Percentiles rank a stretch among this genome's conserved stretches.
These are phyloP conservation scores for Drosophila anceps DNA, from an alignment of 2,888 invertebrate genomes.

Conservation along the genomic window DNA sequence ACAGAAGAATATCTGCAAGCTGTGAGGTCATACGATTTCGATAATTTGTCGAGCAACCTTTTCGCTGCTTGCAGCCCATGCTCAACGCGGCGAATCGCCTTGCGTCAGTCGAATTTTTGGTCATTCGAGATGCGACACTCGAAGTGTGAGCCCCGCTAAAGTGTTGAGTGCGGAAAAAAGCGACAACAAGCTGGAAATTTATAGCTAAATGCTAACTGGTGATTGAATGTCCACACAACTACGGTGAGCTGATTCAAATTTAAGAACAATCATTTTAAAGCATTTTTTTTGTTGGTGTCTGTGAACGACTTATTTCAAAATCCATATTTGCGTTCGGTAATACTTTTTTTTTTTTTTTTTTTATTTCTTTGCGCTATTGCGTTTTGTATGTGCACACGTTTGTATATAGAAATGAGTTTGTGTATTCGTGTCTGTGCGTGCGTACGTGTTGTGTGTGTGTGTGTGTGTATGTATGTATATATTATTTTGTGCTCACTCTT, in stretches of 20 bases:
- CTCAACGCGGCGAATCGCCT: neutral
- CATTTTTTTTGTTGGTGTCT: neutral
- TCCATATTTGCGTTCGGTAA: neutral
- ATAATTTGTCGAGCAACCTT: slow-evolving; percentile 3
- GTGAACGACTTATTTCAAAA: neutral
- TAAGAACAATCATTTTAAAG: neutral
- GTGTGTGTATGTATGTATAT: neutral
- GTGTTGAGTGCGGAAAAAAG: neutral
- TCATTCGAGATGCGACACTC: slow-evolving; percentile 45
- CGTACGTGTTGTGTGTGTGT: neutral
- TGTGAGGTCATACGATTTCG: slow-evolving; percentile 14
- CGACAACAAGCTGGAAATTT: neutral
- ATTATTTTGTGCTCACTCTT: neutral
- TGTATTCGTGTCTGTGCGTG: neutral
- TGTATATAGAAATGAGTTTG: neutral
- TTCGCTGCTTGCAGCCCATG: neutral
- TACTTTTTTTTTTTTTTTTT: neutral
- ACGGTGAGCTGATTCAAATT: slow-evolving; percentile 5
- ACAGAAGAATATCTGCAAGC: neutral
- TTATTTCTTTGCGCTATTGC: neutral
- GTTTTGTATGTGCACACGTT: neutral
- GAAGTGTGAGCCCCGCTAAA: slow-evolving; percentile 23
- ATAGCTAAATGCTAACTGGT: neutral
- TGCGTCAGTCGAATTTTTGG: neutral
- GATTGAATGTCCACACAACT: neutral